These are phyloP conservation scores for Idaea dimidiata DNA, from an alignment of 2,888 invertebrate genomes.

Conservation along the genomic window DNA sequence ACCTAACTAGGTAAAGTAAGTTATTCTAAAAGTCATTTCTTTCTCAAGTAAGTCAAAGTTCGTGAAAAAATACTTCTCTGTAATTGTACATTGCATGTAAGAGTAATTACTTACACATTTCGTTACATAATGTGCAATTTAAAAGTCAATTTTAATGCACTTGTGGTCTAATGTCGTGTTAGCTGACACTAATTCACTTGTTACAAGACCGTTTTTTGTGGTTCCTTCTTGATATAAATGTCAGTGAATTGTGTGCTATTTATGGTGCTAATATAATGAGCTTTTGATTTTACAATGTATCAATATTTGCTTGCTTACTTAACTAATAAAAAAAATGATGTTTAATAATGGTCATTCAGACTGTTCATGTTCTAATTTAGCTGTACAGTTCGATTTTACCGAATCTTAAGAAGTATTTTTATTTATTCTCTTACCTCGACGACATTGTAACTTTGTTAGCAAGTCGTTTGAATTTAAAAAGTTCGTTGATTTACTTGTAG, in stretches of 20 bases:
- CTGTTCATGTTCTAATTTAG: too few relatives aligned
- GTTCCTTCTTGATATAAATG: background rate
- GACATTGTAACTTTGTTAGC: too few relatives aligned
- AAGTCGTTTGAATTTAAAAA: too few relatives aligned
- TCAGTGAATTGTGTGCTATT: background rate
- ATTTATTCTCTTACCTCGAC: too few relatives aligned
- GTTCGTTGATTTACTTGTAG: too few relatives aligned
- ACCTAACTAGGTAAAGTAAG: background rate
- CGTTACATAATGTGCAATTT: constrained; percentile 17
- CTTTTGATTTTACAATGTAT: background rate
- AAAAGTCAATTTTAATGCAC: constrained; percentile 21
- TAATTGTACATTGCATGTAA: constrained; percentile 10
- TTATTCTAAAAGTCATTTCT: background rate
- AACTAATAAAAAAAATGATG: too few relatives aligned
- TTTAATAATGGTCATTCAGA: too few relatives aligned
- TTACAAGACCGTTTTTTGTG: background rate
- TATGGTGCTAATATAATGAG: background rate
- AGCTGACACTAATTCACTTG: background rate
- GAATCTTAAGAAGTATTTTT: too few relatives aligned
- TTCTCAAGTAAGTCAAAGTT: constrained; percentile 20
- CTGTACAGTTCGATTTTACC: too few relatives aligned
- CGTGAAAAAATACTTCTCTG: constrained; percentile 13
- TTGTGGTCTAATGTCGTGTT: constrained; percentile 2
- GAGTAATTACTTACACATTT: constrained; percentile 17
- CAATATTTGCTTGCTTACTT: too few relatives aligned